A percentile compares a stretch with the other conserved stretches of the same genome.
phyloP scores from a whole-genome alignment of 2,888 invertebrate genomes.

The Azorinus chamasolen region DNA sequence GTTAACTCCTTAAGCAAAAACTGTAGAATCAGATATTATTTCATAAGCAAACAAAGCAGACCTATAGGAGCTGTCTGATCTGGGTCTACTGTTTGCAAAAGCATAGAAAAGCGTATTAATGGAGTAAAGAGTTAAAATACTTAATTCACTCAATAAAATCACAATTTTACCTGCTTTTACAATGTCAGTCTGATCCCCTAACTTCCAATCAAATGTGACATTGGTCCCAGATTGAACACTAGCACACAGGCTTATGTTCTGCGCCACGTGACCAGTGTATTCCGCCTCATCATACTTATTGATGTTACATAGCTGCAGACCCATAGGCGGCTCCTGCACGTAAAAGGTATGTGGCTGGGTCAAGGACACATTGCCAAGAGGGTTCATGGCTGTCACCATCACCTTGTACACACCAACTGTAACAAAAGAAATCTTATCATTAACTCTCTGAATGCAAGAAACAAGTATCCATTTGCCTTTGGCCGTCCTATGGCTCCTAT shows the following conservation, averaged over 20 bases:
- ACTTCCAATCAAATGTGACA: constrained; percentile 83
- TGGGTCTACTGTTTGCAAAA: too few relatives aligned
- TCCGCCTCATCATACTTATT: background rate
- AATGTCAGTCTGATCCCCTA: constrained; percentile 80
- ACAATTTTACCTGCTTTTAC: constrained; percentile 49
- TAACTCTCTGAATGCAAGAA: too few relatives aligned
- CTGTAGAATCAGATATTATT: too few relatives aligned
- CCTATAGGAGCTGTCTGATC: too few relatives aligned
- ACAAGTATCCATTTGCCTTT: too few relatives aligned
- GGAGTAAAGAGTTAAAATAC: too few relatives aligned
- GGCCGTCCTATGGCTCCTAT: too few relatives aligned
- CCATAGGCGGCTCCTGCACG: constrained; percentile 80
- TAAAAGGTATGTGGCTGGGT: constrained; percentile 71
- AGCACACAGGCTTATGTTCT: constrained; percentile 69
- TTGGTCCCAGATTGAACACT: constrained; percentile 76
- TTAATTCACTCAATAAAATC: too few relatives aligned
- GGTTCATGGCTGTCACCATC: constrained; percentile 80
- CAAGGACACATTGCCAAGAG: constrained; percentile 76
- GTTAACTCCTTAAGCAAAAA: too few relatives aligned
- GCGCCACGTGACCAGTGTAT: constrained; percentile 70
- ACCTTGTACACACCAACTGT: constrained; percentile 83
- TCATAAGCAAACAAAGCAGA: too few relatives aligned
- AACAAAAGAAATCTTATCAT: constrained; percentile 51
- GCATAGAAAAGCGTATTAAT: too few relatives aligned
- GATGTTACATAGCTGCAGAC: constrained; percentile 59